Conservation (phyloP, 2,888 invertebrate genomes). For the Diaprepes abbreviatus region DNA sequence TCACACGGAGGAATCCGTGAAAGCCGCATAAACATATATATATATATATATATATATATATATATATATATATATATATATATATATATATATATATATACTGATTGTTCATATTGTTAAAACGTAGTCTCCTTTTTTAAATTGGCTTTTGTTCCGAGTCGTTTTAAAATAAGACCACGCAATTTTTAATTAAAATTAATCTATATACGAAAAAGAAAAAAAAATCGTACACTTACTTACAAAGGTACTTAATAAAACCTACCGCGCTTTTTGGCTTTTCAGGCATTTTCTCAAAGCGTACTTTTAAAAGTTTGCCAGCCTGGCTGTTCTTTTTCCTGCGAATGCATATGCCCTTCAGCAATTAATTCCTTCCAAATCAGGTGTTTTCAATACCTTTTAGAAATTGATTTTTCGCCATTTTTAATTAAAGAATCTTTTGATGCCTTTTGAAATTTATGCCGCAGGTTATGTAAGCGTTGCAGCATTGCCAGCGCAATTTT, state of each 20-base stretch:
- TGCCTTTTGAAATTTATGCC: constrained; percentile 29
- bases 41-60: too few relatives aligned
- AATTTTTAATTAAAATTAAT: too few relatives aligned
- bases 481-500: not conserved
- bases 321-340: constrained; percentile 29
- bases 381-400: constrained; percentile 62
- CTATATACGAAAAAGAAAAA: too few relatives aligned
- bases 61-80: too few relatives aligned
- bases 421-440: constrained; percentile 61
- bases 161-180: too few relatives aligned
- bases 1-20: too few relatives aligned
- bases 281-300: constrained; percentile 15
- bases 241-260: not conserved
- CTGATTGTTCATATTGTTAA: too few relatives aligned
- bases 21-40: too few relatives aligned
- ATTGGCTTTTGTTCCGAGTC: too few relatives aligned
- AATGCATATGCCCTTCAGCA: constrained; percentile 53
- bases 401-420: constrained; percentile 62
- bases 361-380: constrained; percentile 65
- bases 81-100: too few relatives aligned
- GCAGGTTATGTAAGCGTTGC: not conserved
- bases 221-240: too few relatives aligned
- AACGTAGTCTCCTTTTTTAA: too few relatives aligned
- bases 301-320: constrained; percentile 1
- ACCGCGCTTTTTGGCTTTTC: constrained; percentile 1